phyloP scores from a whole-genome alignment of 2,113 vertebrate species.

The Saimiri boliviensis region DNA sequence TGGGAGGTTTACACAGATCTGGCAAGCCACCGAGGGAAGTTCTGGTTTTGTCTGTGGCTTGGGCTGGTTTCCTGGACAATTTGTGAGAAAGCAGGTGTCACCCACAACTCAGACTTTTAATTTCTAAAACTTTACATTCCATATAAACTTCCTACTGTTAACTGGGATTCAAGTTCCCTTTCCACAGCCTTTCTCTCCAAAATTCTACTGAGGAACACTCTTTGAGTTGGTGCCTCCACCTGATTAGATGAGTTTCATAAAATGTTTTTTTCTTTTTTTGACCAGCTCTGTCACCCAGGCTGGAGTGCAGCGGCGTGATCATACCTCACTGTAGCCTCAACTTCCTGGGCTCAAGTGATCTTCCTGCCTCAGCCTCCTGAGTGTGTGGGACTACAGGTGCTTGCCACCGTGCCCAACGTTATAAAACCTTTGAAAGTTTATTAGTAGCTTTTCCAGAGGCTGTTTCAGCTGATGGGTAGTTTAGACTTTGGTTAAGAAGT shows the following conservation, averaged over 20 bases:
- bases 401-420: not conserved
- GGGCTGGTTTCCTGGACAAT: not conserved
- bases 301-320: not conserved
- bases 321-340: not conserved
- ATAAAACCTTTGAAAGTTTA: not conserved
- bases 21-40: not conserved
- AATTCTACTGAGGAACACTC: not conserved
- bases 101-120: not conserved
- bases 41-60: not conserved
- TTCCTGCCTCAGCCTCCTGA: not conserved
- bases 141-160: not conserved
- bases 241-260: not conserved
- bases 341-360: not conserved
- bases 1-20: not conserved
- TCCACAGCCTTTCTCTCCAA: not conserved
- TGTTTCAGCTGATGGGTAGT: not conserved
- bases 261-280: not conserved
- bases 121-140: not conserved
- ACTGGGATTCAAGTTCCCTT: not conserved
- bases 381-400: not conserved
- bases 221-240: not conserved
- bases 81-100: not conserved
- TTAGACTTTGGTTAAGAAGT: not conserved
- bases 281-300: not conserved
- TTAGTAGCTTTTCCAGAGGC: not conserved